Percentiles rank a stretch among this genome's conserved stretches.
Conservation (phyloP, 2,797 vertebrate species). For the Clarias laeviceps region DNA sequence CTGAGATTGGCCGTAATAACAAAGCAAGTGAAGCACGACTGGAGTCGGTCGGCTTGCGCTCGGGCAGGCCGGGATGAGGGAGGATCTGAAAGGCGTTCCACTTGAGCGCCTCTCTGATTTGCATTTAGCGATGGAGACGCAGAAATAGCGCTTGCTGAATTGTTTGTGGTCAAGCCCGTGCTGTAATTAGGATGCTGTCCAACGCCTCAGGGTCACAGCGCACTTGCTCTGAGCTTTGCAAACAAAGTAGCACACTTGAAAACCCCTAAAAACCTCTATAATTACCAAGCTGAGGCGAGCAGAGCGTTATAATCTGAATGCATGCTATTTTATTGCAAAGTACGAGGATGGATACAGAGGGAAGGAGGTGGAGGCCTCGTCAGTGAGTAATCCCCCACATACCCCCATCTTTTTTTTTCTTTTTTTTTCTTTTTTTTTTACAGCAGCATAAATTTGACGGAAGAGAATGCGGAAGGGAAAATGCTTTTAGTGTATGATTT, state of each 20-base stretch:
- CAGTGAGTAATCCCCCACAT: constrained; percentile 67
- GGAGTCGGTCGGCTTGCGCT: constrained; percentile 35
- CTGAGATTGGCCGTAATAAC: constrained; percentile 46
- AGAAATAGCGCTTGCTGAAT: constrained; percentile 62
- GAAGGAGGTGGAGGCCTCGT: constrained; percentile 54
- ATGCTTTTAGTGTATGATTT: constrained; percentile 86
- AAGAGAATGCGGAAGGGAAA: constrained; percentile 65
- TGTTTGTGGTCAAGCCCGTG: constrained; percentile 61
- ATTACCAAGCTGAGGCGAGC: constrained; percentile 43
- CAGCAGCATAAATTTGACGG: constrained; percentile 82
- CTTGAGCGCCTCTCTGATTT: constrained; percentile 76
- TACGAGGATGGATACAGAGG: constrained; percentile 53
- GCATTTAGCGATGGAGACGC: constrained; percentile 77
- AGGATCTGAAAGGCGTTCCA: constrained; percentile 79
- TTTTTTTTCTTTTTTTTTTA: constrained; percentile 67
- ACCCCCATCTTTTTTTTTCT: constrained; percentile 62
- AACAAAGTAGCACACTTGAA: constrained; percentile 40
- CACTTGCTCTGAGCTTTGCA: constrained; percentile 42
- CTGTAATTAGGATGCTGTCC: constrained; percentile 56
- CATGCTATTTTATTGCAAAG: constrained; percentile 41
- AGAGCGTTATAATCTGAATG: constrained; percentile 48
- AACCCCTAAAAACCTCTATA: constrained; percentile 42
- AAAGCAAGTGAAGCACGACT: constrained; percentile 62
- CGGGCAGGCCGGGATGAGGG: constrained; percentile 61
- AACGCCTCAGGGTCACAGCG: constrained; percentile 51